Percentiles rank a stretch among this genome's conserved stretches.
These are phyloP conservation scores for Lasioglossum marginatum DNA, from an alignment of 2,888 invertebrate genomes.

Conservation along the genomic window DNA sequence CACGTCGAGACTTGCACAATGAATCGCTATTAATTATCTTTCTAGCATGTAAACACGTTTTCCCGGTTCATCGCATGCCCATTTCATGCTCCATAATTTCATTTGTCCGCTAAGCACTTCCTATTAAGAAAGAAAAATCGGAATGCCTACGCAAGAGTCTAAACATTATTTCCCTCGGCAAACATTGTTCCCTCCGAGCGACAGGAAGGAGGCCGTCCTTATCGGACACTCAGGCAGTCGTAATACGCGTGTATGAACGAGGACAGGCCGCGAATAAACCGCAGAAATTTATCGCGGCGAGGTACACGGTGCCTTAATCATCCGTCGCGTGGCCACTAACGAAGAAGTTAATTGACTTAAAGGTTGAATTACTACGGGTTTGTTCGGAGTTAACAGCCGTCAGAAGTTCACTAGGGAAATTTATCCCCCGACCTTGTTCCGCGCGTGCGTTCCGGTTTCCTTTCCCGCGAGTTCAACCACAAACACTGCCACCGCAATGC, in stretches of 20 bases:
- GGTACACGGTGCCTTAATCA: conserved; percentile 70
- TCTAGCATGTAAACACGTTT: neutral
- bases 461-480: neutral
- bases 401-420: conserved; percentile 54
- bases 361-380: conserved; percentile 63
- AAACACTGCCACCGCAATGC: neutral
- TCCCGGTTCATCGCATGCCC: neutral
- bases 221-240: conserved; percentile 35
- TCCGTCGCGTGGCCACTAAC: conserved; percentile 63
- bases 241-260: conserved; percentile 30
- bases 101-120: neutral
- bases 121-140: neutral
- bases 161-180: neutral
- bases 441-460: conserved; percentile 22
- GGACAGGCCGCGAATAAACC: conserved; percentile 68
- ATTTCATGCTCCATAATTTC: neutral
- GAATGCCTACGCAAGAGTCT: neutral
- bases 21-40: neutral
- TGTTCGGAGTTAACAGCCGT: conserved; percentile 58
- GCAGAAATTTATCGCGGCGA: conserved; percentile 72
- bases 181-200: neutral
- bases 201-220: neutral
- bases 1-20: neutral
- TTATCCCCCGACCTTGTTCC: conserved; percentile 40
- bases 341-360: conserved; percentile 72